Evolutionary conservation across 2,888 invertebrate species (phyloP), one percentile per base, ranked within the genome.

Genomic region (Eupeodes luniger): DNA sequence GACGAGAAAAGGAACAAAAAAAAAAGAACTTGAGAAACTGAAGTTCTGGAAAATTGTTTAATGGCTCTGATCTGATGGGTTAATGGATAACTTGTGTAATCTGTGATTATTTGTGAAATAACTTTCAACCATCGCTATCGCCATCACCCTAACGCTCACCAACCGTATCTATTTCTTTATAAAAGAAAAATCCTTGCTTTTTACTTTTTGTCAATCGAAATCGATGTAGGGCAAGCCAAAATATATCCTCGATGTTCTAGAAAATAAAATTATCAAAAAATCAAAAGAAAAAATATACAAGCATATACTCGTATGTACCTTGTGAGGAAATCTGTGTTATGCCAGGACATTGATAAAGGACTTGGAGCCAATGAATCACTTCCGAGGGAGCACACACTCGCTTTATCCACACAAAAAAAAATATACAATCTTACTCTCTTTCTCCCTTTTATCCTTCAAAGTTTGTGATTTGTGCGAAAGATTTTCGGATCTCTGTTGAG

Each of bases 11-110:
- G 4, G 55, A 16, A 49, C 64, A 53, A 69, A 66, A 82, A 19
- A 19, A 57, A 70, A 27, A 67, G 69, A 62, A 49, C 59, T 72
- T 49, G 72, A 72, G 72, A 57, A 84, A 84, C 76, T 84, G 36
- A 57, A 85, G 69, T 66, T 88, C 77, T 85, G 89, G 88, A 85
- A 90, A 90, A 90, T 89, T 90, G 89, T 89, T 90, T 89, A 90
- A 90, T 90, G 90, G 86, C 62, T 89, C 84, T 89, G 89, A 89
- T 90, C 89, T 85, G 87, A 89, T 89, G 82, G 85, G 89, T 86
- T 90, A 90, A 90, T 90, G 90, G 90, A 90, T 90, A 90, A 90
- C 90, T 90, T 90, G 89, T 90, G 90, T 90, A 89, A 90, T 90
- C 90, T 89, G 87, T 84, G 89, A 89, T 89, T 89, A 89, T 86